Base-by-base conservation (phyloP, 2,797 vertebrate species). In the Nothura maculosa region DNA sequence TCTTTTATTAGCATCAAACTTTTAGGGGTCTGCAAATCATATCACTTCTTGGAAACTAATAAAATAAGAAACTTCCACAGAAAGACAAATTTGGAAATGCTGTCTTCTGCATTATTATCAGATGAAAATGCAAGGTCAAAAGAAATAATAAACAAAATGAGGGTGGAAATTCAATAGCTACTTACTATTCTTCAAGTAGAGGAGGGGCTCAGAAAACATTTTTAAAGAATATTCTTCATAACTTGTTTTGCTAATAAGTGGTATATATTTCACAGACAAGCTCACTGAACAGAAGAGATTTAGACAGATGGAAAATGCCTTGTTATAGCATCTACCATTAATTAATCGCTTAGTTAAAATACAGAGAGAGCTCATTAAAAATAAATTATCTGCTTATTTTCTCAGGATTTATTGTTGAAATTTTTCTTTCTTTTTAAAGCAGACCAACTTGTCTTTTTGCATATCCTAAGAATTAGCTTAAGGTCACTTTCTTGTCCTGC, bases 1-100 rank as follows among this genome's bases (percentile, higher is more conserved):
- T 94, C 66, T 78, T 78, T 64, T 36, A 66, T 72, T 89, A 83
- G 81, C 87, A 81, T 40, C 8, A 85, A 78, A 64, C 10, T 52
- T 87, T 24, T 9, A 72, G 36, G 19, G 45, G 77, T 87, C 34
- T 82, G 25, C 12, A 75, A 75, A 64, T 64, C 83, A 4, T 21
- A 74, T 20, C 2, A 34, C 5, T 17, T 86, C 66, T 69, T 55
- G 20, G 50, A 83, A 93, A 67, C 7, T 57, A 67, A 40, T 69
- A 30, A 64, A 74, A 36, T 47, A 28, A n/a, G 36, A 61, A 13
- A 55, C 48, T 76, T 90, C 38, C 57, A 32, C 15, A 73, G 22
- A n/a, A 72, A 30, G 24, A 43, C 28, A 22, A 74, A 73, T 22
- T 67, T 92, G 89, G 58, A 54, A 27, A 68, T 1, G 0, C 76